Evolutionary conservation across 1,140 invertebrate species (phyloP).

Genomic region (Physella acuta): DNA sequence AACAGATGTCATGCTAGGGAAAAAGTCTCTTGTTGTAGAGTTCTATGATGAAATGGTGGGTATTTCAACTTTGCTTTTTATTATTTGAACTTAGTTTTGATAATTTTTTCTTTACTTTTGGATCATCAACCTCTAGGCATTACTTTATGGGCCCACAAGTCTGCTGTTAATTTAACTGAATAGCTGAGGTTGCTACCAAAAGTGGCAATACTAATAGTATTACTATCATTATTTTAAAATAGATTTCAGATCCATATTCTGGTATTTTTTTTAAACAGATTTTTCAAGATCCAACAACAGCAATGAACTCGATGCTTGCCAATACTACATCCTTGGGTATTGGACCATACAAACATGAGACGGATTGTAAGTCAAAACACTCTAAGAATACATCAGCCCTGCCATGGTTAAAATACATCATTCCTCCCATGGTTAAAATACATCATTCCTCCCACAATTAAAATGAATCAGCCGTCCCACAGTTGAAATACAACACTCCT

Average conservation of each 20-base stretch:
- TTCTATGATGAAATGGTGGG: constrained; percentile 91
- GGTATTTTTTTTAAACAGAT: constrained; percentile 10
- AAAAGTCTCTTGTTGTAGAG: constrained; percentile 85
- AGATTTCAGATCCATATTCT: not conserved
- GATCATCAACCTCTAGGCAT: too few species aligned
- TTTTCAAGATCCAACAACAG: constrained; percentile 16
- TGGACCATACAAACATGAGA: constrained; percentile 81
- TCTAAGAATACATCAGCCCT: too few species aligned
- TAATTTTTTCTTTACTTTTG: too few species aligned
- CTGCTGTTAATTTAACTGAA: too few species aligned
- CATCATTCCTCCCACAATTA: too few species aligned
- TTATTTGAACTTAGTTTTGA: constrained; percentile 6
- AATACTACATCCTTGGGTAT: constrained; percentile 75
- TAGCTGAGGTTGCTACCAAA: too few species aligned
- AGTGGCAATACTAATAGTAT: too few species aligned
- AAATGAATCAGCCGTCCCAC: too few species aligned
- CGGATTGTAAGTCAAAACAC: constrained; percentile 87
- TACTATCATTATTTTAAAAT: not conserved
- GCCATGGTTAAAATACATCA: too few species aligned
- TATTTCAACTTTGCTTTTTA: constrained; percentile 2
- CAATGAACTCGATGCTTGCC: constrained; percentile 70
- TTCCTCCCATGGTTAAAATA: too few species aligned
- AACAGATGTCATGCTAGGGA: constrained; percentile 65
- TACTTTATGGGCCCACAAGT: too few species aligned
- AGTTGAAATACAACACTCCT: too few species aligned